Evolutionary conservation across 2,113 vertebrate genomes (phyloP).

Genomic region (Salminus brasiliensis): DNA sequence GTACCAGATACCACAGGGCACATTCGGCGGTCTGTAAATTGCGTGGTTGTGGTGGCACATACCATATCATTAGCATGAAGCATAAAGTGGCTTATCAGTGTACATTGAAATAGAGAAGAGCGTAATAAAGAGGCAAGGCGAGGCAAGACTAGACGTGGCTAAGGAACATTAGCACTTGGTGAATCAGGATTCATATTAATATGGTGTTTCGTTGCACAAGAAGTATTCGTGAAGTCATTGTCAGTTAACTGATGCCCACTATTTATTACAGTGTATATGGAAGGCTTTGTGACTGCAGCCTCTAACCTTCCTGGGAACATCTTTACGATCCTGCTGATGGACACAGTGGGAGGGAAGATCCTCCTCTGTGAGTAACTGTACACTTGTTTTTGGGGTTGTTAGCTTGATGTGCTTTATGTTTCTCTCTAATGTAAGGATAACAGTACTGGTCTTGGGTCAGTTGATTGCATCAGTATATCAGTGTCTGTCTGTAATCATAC

Average conservation of each 20-base stretch:
- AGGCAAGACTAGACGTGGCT: neutral
- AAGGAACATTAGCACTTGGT: neutral
- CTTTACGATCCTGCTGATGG: constrained; percentile 77
- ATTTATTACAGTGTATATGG: constrained; percentile 70
- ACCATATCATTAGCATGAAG: too few relatives aligned
- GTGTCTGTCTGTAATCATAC: too few relatives aligned
- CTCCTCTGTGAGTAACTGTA: constrained; percentile 70
- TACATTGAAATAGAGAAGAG: too few relatives aligned
- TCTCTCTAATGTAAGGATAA: too few relatives aligned
- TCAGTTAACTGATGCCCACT: neutral
- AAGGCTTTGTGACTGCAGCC: constrained; percentile 71
- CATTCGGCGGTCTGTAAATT: too few relatives aligned
- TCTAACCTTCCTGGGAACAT: constrained; percentile 79
- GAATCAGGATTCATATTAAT: neutral
- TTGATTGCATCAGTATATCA: too few relatives aligned
- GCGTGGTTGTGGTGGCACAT: too few relatives aligned
- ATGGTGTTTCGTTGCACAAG: neutral
- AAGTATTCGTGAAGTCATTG: neutral
- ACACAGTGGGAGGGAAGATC: constrained; percentile 68
- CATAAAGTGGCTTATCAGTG: too few relatives aligned
- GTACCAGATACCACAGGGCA: too few relatives aligned
- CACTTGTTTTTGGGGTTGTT: neutral
- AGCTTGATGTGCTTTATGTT: neutral
- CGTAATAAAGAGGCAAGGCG: neutral
- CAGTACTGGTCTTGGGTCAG: too few relatives aligned